Evolutionary conservation across 1,140 invertebrate species (phyloP).

Genomic region (Paramacrobiotus metropolitanus): DNA sequence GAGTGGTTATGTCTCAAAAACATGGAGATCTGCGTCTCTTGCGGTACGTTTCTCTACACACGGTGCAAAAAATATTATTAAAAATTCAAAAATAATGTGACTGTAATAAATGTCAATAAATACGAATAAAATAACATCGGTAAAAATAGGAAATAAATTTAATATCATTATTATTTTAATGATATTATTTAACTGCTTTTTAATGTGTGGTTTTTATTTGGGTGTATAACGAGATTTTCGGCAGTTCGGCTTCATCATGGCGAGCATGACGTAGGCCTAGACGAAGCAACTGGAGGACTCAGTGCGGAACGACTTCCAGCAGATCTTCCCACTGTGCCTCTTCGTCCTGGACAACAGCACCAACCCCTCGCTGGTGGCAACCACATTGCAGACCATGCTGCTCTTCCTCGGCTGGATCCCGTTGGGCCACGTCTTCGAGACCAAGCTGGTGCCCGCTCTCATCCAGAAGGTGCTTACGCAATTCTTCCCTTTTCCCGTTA

Average conservation of each 20-base stretch:
- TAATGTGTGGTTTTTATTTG: neutral
- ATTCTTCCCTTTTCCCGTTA: neutral
- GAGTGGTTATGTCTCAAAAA: conserved; percentile 98
- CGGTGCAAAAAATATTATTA: neutral
- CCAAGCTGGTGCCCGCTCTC: conserved; percentile 75
- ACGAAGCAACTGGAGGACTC: conserved; percentile 97
- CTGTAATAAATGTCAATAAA: neutral
- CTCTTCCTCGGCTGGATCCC: conserved; percentile 99
- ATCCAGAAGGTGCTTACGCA: conserved; percentile 49
- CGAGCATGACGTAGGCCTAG: conserved; percentile 94
- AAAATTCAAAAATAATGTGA: neutral
- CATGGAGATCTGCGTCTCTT: conserved; percentile 58
- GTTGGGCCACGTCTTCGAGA: conserved; percentile 97
- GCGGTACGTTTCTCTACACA: conserved; percentile 31
- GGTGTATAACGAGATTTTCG: conserved; percentile 82
- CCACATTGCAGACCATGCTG: conserved; percentile 81
- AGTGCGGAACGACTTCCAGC: conserved; percentile 97
- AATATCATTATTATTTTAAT: no score
- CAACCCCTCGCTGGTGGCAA: conserved; percentile 72
- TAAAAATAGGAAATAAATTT: no score
- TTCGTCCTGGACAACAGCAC: conserved; percentile 88
- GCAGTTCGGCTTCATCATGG: conserved; percentile 88
- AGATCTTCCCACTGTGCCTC: conserved; percentile 90
- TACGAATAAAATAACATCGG: no score
- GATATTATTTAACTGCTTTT: neutral